Percentiles rank a stretch among this genome's conserved stretches.
Evolutionary conservation across 2,888 invertebrate genomes (phyloP).

Genomic region (Perithous albicinctus): DNA sequence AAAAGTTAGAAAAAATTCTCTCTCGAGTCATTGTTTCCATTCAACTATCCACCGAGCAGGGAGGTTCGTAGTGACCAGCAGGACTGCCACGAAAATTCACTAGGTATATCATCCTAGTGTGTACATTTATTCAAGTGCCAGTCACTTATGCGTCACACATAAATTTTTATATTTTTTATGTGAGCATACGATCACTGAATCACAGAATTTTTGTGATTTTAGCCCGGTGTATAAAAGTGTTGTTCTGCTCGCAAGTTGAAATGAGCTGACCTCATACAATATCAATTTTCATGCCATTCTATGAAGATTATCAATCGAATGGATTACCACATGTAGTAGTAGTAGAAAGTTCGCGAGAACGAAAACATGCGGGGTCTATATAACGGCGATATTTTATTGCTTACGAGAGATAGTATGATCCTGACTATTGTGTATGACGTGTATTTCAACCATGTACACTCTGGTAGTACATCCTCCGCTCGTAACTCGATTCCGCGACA

Average conservation of each 20-base stretch:
- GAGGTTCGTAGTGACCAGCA: neutral
- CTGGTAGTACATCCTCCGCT: slow-evolving; percentile 24
- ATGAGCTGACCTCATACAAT: too few relatives aligned
- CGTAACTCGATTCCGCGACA: slow-evolving; percentile 37
- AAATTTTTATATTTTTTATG: too few relatives aligned
- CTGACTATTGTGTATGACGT: neutral
- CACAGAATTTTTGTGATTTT: too few relatives aligned
- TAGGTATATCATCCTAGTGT: neutral
- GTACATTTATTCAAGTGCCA: too few relatives aligned
- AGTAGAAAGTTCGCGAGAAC: neutral
- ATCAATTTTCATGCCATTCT: neutral
- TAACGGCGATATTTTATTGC: slow-evolving; percentile 42
- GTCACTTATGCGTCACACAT: too few relatives aligned
- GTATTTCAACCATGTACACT: neutral
- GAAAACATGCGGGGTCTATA: slow-evolving; percentile 13
- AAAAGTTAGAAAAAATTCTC: slow-evolving; percentile 23
- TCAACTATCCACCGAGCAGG: slow-evolving; percentile 14
- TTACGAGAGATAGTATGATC: slow-evolving; percentile 9
- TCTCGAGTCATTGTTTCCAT: slow-evolving; percentile 47
- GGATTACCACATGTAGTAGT: neutral
- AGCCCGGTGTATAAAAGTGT: too few relatives aligned
- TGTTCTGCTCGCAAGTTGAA: too few relatives aligned
- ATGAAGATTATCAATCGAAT: neutral
- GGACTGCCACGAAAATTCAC: slow-evolving; percentile 14
- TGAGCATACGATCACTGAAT: too few relatives aligned